Conservation (phyloP, 2,797 vertebrate genomes). For the Brachyrhaphis roseni region DNA sequence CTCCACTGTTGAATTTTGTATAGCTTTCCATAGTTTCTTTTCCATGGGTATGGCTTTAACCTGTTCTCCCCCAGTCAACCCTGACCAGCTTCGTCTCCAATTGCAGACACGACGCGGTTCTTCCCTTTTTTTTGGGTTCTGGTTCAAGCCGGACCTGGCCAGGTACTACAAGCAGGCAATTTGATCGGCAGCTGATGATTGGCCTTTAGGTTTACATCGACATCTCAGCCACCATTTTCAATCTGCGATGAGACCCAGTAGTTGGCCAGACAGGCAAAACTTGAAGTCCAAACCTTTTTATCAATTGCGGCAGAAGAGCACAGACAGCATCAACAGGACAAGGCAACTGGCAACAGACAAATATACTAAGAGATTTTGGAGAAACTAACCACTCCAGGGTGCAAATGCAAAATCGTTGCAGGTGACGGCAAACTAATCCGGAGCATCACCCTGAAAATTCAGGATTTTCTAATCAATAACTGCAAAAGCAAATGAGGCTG, state of each 20-base stretch:
- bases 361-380: neutral
- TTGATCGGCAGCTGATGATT: neutral
- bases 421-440: neutral
- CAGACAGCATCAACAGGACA: no score
- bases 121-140: neutral
- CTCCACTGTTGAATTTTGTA: neutral
- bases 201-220: neutral
- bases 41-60: neutral
- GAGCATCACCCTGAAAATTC: neutral
- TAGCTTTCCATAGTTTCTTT: neutral
- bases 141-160: neutral
- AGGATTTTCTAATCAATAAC: neutral
- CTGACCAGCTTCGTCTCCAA: neutral
- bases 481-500: neutral
- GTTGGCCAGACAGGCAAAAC: neutral
- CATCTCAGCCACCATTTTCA: neutral
- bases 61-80: neutral
- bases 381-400: neutral
- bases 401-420: neutral
- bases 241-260: neutral
- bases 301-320: neutral
- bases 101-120: neutral
- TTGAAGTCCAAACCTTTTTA: neutral
- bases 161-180: neutral
- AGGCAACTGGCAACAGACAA: no score